These are phyloP conservation scores for Rhea pennata DNA, from an alignment of 2,113 vertebrate genomes.

Conservation along the genomic window DNA sequence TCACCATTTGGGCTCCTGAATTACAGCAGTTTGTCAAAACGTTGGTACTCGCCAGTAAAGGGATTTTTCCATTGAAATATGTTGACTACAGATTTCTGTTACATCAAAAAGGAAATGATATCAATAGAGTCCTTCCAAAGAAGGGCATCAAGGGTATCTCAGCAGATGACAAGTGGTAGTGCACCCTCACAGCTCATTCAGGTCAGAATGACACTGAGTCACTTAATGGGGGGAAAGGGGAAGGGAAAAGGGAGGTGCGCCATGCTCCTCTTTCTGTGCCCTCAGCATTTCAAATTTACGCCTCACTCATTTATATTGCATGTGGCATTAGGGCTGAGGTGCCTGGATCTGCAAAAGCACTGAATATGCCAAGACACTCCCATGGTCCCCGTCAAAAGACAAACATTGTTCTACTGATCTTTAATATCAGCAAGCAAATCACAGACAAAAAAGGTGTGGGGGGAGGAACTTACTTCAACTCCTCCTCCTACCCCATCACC, in stretches of 20 bases:
- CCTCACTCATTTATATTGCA: not conserved
- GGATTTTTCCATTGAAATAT: not conserved
- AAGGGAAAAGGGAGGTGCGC: not conserved
- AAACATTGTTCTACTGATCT: not conserved
- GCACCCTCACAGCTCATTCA: not conserved
- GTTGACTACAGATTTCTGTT: not conserved
- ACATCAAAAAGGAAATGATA: not conserved
- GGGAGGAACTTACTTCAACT: not conserved
- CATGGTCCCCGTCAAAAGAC: not conserved
- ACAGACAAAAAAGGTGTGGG: not conserved
- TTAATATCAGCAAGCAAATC: not conserved
- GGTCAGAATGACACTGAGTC: not conserved
- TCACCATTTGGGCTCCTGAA: not conserved
- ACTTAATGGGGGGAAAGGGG: not conserved
- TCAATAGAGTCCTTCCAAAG: not conserved
- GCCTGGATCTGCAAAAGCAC: not conserved
- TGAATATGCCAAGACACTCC: not conserved
- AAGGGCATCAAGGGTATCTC: not conserved
- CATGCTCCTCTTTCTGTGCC: not conserved
- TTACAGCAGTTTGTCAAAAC: not conserved
- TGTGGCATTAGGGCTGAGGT: not conserved
- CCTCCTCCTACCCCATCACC: not conserved
- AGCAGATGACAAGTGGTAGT: not conserved
- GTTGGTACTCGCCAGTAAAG: not conserved
- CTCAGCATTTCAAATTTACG: not conserved